Evolutionary conservation across 2,888 invertebrate species (phyloP), one percentile per base, ranked within the genome.

Genomic region (Polymixis lichenea): DNA sequence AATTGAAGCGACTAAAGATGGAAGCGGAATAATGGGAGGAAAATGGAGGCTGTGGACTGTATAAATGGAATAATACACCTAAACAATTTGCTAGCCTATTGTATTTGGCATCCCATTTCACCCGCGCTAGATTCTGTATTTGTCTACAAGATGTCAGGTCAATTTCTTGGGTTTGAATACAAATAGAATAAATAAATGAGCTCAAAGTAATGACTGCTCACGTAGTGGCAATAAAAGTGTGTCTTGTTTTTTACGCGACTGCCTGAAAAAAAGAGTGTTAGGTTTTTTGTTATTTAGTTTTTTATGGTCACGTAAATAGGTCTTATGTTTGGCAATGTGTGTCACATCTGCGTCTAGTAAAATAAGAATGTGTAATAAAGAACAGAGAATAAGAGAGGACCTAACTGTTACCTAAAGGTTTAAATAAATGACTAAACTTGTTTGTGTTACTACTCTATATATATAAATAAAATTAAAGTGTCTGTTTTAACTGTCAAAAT

Each of bases 1-100:
- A 75, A 79, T 67, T 83, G 79, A 66, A 61, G 58, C 65, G 65
- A 25, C 84, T 78, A 69, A 83, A 68, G 73, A 83, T 74, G 32
- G 56, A 65, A 65, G 32, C 28, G 32, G 38, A 66, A 79, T 79
- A 82, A 83, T 83, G 38, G 55, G 8, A 32, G 65, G 66, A 32
- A 79, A 83, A 82, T 70, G 32, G 80, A 83, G 13, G 51, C 58
- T 62, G 53, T 58, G 58, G 32, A 58, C 66, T 46, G 25, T 67
- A 70, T 65, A 70, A 82, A 65, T 51, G 58, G 53, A 70, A 79
- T 75, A 83, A 83, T 75, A 83, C 53, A 67, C n/a, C 66, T 49
- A 70, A 70, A 83, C 66, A 82, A 75, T 70, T 70, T 83, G 69
- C 53, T 70, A n/a, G 61, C 13, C 60, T 53, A 68, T 79, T 83